A percentile compares a stretch with the other conserved stretches of the same genome.
These are phyloP conservation scores for Phrixothrix hirtus DNA, from an alignment of 2,888 invertebrate genomes.

Conservation along the genomic window DNA sequence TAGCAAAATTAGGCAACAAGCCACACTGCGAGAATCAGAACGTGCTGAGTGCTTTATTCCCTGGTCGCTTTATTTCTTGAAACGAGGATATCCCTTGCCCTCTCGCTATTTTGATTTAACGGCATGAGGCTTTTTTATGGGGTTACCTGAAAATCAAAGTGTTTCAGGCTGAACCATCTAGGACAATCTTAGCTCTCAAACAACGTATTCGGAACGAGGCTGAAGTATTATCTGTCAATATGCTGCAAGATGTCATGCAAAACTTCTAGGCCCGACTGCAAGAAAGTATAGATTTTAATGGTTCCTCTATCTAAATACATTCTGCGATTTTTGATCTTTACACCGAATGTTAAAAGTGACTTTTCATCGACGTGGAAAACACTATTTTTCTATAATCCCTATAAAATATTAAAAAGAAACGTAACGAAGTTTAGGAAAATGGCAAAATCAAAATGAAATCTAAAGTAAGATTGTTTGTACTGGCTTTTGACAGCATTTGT, in stretches of 20 bases:
- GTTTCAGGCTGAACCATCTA: not conserved
- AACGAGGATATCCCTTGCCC: slow-evolving; percentile 1
- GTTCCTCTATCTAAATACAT: too few relatives aligned
- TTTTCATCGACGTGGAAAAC: too few relatives aligned
- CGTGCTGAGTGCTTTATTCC: slow-evolving; percentile 1
- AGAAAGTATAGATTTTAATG: slow-evolving; percentile 5
- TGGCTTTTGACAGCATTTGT: too few relatives aligned
- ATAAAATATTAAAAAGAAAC: too few relatives aligned
- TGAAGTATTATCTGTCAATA: slow-evolving; percentile 3
- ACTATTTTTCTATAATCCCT: too few relatives aligned
- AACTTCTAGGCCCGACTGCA: slow-evolving; percentile 8
- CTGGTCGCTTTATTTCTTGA: not conserved
- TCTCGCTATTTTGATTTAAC: not conserved
- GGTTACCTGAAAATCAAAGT: not conserved
- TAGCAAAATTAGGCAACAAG: slow-evolving; percentile 2
- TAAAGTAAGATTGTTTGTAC: too few relatives aligned
- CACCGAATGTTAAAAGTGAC: too few relatives aligned
- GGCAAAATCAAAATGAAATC: too few relatives aligned
- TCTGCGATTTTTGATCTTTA: too few relatives aligned
- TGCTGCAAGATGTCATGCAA: slow-evolving; percentile 4
- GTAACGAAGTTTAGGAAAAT: too few relatives aligned
- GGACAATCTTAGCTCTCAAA: slow-evolving; percentile 1
- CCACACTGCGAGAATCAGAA: slow-evolving; percentile 1
- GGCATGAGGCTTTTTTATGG: not conserved
- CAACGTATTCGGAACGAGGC: slow-evolving; percentile 10